Evolutionary conservation across 2,888 invertebrate species (phyloP).

Genomic region (Eretmocerus hayati): DNA sequence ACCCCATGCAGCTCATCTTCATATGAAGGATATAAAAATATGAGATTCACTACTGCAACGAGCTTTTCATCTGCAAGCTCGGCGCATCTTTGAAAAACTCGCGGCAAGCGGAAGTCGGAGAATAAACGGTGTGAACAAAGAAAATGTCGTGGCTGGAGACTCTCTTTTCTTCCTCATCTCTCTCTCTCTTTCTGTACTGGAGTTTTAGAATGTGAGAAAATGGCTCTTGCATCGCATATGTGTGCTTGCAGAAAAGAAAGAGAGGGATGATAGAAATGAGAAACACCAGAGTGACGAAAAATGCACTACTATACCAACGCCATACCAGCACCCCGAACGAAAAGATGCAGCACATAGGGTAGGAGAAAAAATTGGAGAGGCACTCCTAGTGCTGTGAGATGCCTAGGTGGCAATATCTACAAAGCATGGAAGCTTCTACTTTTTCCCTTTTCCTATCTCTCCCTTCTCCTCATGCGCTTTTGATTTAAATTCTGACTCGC

Average conservation of each 20-base stretch:
- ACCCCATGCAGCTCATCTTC: too few species aligned
- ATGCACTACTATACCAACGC: too few species aligned
- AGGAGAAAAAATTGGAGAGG: conserved; percentile 12
- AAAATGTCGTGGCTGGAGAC: not conserved
- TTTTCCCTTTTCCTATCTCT: too few species aligned
- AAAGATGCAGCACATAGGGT: not conserved
- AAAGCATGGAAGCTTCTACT: conserved; percentile 30
- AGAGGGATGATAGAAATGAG: not conserved
- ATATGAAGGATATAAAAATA: too few species aligned
- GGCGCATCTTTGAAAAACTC: too few species aligned
- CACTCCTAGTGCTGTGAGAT: conserved; percentile 30
- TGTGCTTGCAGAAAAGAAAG: not conserved
- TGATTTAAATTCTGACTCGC: too few species aligned
- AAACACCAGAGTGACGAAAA: conserved; percentile 5
- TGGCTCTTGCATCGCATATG: not conserved
- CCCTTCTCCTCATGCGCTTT: too few species aligned
- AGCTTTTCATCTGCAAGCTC: too few species aligned
- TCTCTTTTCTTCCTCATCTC: too few species aligned
- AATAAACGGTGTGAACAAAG: conserved; percentile 1
- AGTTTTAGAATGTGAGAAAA: not conserved
- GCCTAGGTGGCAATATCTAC: conserved; percentile 45
- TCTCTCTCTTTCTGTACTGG: too few species aligned
- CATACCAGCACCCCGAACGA: too few species aligned
- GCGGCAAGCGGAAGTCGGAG: not conserved
- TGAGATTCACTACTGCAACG: too few species aligned